Evolutionary conservation across 2,797 vertebrate species (phyloP).

Genomic region (Sandelia bainsii): DNA sequence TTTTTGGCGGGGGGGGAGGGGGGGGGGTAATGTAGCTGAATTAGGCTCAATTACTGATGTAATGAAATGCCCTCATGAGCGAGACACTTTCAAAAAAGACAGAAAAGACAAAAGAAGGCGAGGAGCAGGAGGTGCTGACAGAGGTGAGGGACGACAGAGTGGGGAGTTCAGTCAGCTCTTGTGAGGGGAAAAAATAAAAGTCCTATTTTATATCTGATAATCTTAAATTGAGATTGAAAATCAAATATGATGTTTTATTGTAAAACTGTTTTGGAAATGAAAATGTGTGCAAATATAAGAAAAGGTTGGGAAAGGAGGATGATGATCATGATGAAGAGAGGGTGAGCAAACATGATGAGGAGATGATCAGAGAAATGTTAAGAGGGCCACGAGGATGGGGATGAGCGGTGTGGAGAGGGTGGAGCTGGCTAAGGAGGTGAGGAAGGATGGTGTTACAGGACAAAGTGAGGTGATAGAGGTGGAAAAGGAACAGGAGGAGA

Average conservation of each 20-base stretch:
- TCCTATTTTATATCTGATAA: background rate
- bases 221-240: background rate
- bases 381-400: background rate
- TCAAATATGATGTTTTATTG: background rate
- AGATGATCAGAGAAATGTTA: background rate
- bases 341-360: background rate
- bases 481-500: no score
- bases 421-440: background rate
- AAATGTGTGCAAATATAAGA: no score
- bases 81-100: conserved; percentile 80
- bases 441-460: background rate
- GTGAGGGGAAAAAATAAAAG: background rate
- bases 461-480: no score
- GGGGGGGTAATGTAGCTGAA: conserved; percentile 87
- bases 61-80: conserved; percentile 84
- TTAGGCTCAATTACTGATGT: conserved; percentile 92
- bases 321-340: background rate
- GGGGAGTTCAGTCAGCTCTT: background rate
- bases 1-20: conserved; percentile 15
- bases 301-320: background rate
- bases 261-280: background rate
- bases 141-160: conserved; percentile 36
- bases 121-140: conserved; percentile 35
- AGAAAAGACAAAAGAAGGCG: conserved; percentile 19
- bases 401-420: no score